These are phyloP conservation scores for Thinocorus orbignyianus DNA, from an alignment of 2,113 vertebrate species.

Conservation along the genomic window DNA sequence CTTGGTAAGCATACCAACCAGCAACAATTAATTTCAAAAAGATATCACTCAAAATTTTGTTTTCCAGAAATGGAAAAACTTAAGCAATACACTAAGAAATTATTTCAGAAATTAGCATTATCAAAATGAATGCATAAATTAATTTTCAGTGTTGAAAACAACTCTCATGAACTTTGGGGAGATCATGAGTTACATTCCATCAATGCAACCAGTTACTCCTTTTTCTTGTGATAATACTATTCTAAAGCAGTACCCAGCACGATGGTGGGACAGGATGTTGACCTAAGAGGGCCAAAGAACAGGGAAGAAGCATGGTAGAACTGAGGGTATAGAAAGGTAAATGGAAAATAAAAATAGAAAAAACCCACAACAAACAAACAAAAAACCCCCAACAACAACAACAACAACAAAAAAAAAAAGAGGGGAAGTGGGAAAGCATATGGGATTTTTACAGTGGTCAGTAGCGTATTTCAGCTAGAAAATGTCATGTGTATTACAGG, in stretches of 20 bases:
- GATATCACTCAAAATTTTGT: background rate
- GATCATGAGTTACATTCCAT: background rate
- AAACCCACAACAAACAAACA: too few species aligned
- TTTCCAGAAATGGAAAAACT: background rate
- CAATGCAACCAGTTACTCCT: background rate
- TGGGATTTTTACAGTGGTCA: background rate
- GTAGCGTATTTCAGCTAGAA: background rate
- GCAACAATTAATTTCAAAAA: background rate
- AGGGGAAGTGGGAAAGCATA: background rate
- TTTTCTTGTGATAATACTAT: background rate
- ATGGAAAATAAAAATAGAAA: too few species aligned
- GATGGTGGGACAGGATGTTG: too few species aligned
- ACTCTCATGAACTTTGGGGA: background rate
- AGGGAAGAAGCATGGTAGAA: background rate
- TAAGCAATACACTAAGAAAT: background rate
- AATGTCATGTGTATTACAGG: background rate
- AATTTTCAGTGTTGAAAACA: background rate
- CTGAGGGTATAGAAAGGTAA: background rate
- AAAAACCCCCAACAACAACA: too few species aligned
- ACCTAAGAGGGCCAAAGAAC: background rate
- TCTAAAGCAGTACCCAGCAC: background rate
- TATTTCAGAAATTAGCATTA: background rate
- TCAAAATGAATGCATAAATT: background rate
- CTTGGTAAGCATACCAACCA: background rate
- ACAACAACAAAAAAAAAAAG: background rate